Base-by-base conservation (phyloP, 2,888 invertebrate species). In the Amiota communis region DNA sequence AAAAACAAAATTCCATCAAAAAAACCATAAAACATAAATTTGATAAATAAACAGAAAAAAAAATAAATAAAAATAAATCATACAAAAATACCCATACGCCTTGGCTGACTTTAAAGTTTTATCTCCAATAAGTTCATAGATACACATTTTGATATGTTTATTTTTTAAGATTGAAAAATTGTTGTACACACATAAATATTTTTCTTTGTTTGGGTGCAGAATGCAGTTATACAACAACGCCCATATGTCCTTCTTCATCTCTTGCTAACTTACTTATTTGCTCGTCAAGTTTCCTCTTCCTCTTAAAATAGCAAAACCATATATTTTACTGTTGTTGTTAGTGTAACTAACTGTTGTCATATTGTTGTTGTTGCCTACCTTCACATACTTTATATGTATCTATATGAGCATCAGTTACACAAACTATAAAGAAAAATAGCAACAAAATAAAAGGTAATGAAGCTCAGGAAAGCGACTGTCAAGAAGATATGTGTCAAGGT, bases 401-500 rank as follows among this genome's bases (percentile, higher is more conserved):
- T 36, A 36, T 36, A 6, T 53, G 53, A 53, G 53, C 53, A 53
- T 53, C 53, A 53, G 53, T 53, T 53, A 48, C 17, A 49, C 8
- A 49, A 15, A 46, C 17, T 48, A n/a, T 9, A 65, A 47, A 48
- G 20, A 47, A 48, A 49, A 17, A 23, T 15, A 61, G 23, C 20
- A 17, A 46, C 36, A 63, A 23, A 63, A 36, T 36, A 36, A 63
- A 63, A 23, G n/a, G 63, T 49, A 65, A 15, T 47, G 51, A 53
- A 53, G 49, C 12, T 48, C 65, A 65, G 65, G 65, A 65, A 65
- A 17, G 65, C 76, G 78, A 76, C 80, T 80, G 82, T 77, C 81
- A 78, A 69, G 80, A 36, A 74, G 73, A 81, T 81, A 83, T 83
- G 81, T 83, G 83, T 83, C 83, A 83, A 83, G 83, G 83, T 80